These are phyloP conservation scores for Hirundo rustica DNA, from an alignment of 2,797 vertebrate species.

Conservation along the genomic window DNA sequence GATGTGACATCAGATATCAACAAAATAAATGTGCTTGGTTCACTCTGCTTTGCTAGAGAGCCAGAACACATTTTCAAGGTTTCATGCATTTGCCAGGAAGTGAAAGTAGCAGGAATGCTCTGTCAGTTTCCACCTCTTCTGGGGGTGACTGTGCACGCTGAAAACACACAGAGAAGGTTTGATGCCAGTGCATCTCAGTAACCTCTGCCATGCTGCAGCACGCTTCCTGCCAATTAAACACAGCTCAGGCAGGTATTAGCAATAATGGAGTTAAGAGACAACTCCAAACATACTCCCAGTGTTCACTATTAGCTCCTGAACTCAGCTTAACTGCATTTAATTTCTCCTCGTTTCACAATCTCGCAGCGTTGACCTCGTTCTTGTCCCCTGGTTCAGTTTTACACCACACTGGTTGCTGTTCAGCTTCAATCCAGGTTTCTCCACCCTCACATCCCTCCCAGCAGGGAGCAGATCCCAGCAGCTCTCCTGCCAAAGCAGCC, in stretches of 20 bases:
- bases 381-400: not conserved
- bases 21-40: not conserved
- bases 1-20: constrained; percentile 28
- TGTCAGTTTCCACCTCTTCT: not conserved
- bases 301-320: not conserved
- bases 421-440: constrained; percentile 6
- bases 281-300: not conserved
- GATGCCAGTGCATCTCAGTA: not conserved
- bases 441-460: constrained; percentile 9
- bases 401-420: not conserved
- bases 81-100: not conserved
- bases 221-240: not conserved
- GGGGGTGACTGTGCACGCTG: not conserved
- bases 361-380: not conserved
- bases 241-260: constrained; percentile 5
- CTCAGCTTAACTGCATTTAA: constrained; percentile 3
- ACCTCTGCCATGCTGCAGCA: not conserved
- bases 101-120: not conserved
- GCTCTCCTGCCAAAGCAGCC: constrained; percentile 39
- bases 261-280: not conserved
- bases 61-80: constrained; percentile 20
- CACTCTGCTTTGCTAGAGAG: constrained; percentile 3
- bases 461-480: constrained; percentile 37
- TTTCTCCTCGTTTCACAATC: not conserved
- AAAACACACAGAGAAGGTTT: not conserved